Evolutionary conservation across 2,888 invertebrate genomes (phyloP), one percentile per base, ranked within the genome.

Genomic region (Spilosoma lubricipeda): DNA sequence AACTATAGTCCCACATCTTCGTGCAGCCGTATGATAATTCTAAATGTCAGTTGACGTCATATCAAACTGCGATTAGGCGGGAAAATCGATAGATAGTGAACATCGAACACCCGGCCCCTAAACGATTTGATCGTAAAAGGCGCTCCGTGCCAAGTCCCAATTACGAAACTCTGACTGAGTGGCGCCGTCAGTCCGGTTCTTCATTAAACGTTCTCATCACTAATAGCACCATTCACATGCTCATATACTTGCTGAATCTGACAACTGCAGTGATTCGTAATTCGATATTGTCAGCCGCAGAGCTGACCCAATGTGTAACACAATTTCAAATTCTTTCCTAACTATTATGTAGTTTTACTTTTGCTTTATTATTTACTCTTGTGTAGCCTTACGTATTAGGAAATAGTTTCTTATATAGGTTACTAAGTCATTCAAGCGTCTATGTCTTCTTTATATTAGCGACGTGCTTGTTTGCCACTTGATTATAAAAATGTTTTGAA

Each of bases 91-190:
- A 81, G 79, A 75, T 77, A 79, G 82, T 81, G 77, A 80, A 79
- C 76, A 63, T 73, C 71, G 77, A 80, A 79, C 77, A 71, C 70
- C 75, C 73, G 75, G 80, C 72, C 74, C 68, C 80, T 83, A 85
- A 86, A 86, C 88, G 86, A 88, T 90, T 89, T 86, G 88, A 86
- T 90, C 88, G 91, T 91, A 92, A 92, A 93, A 92, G 90, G 90
- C 87, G 85, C 81, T 87, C 82, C 86, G 88, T 90, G 90, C 90
- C 90, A 89, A 90, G 86, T 88, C 86, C 87, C 91, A 92, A 92
- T 93, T 91, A 93, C 90, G 71, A 83, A 77, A 82, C 82, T 82
- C 83, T 89, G 91, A 93, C 91, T 89, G 90, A 92, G 89, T 88
- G 84, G 82, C 80, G 87, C 74, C 89, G 89, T 88, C 90, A 89